These are phyloP conservation scores for Apeltes quadracus DNA, from an alignment of 2,113 vertebrate species.

Conservation along the genomic window DNA sequence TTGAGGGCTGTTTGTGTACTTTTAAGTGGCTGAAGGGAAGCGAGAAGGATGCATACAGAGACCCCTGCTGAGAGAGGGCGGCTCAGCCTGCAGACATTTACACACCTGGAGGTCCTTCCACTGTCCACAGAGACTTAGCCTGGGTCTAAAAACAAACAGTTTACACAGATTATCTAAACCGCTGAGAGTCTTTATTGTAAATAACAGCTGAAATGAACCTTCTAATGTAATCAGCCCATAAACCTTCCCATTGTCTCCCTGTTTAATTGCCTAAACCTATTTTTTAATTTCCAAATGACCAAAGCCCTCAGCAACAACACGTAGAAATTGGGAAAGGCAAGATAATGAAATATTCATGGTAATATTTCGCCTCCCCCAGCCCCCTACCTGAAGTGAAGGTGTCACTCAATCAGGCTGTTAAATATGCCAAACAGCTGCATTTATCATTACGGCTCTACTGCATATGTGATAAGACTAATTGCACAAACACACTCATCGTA, in stretches of 20 bases:
- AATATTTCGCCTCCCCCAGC: too few relatives aligned
- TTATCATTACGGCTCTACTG: constrained; percentile 3
- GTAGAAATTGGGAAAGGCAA: background rate
- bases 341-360: background rate
- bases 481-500: background rate
- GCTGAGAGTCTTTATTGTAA: background rate
- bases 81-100: constrained; percentile 18
- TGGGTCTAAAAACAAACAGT: background rate
- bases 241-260: background rate
- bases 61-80: constrained; percentile 20
- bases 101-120: background rate
- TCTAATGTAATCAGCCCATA: background rate
- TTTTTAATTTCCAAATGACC: background rate
- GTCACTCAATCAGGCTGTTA: constrained; percentile 23
- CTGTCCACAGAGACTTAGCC: constrained; percentile 4
- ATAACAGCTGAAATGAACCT: background rate
- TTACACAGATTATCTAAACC: background rate
- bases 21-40: background rate
- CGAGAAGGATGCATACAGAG: too few relatives aligned
- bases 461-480: constrained; percentile 46
- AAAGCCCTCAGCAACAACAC: background rate
- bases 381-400: background rate
- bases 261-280: background rate
- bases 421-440: constrained; percentile 37
- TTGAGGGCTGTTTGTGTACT: background rate